Evolutionary conservation across 1,140 invertebrate species (phyloP), one percentile per base, ranked within the genome.

Genomic region (Nomia melanderi): DNA sequence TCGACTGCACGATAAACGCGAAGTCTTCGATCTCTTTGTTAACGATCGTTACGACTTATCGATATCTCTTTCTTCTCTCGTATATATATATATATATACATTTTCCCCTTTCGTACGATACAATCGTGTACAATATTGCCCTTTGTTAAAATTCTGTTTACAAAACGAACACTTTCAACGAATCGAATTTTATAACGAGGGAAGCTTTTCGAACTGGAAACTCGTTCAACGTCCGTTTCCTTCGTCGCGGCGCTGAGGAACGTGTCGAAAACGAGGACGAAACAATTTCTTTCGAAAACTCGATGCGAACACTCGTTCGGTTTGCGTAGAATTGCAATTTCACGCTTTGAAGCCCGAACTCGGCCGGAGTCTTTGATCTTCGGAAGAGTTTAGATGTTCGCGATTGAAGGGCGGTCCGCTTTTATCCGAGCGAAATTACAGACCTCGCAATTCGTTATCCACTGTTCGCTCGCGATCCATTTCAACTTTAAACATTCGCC

Each of bases 141-240:
- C n/a, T n/a, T n/a, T n/a, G n/a, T n/a, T n/a, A n/a, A n/a, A n/a
- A n/a, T n/a, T n/a, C n/a, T n/a, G n/a, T n/a, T n/a, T n/a, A n/a
- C n/a, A n/a, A n/a, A n/a, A n/a, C n/a, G n/a, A n/a, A n/a, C n/a
- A 7, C 7, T 9, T 8, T 6, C 59, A 44, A 27, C 33, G 50
- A 44, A 8, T 41, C 41, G 17, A 74, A 54, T 33, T 74, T 66
- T 65, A 39, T 59, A 57, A 66, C 56, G 65, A 66, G 36, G 5
- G 56, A 23, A 14, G 23, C 47, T 53, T n/a, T 56, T 56, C 53
- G 20, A 73, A 27, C 36, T 36, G 33, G 17, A 64, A 33, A 25
- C 25, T 20, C 9, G 53, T 41, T 17, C 25, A 7, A 31, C 36
- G 17, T 29, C 9, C n/a, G n/a, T 62, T 62, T 62, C 33, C 59